Evolutionary conservation across 2,888 invertebrate genomes (phyloP), one percentile per base, ranked within the genome.

Genomic region (Orthosia incerta): DNA sequence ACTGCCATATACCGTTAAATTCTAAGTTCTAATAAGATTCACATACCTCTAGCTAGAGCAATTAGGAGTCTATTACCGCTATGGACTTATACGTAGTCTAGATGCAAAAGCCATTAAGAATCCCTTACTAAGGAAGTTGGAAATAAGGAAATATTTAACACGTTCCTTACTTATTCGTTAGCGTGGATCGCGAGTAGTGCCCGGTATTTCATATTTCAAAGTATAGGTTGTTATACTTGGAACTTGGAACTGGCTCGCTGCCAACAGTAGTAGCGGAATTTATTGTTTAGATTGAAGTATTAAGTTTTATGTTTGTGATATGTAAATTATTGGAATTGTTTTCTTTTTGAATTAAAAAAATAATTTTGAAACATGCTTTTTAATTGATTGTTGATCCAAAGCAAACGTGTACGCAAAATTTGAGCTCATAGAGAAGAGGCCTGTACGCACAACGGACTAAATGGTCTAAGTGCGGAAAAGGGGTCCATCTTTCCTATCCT

Each of bases 191-290:
- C 15, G 31, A 56, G 26, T 31, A 72, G 15, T 39, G 16, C 16
- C 4, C 46, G 20, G 31, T 64, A 39, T 64, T 79, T 81, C 81
- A 71, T 71, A 68, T 76, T 81, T 67, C 51, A 67, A 50, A 57
- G 64, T 23, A 23, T 71, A 76, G 77, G 67, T 71, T 61, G 61
- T 78, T 74, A 59, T 71, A n/a, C n/a, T n/a, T n/a, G n/a, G n/a
- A 61, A 61, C 74, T 63, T 39, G 18, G 16, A 26, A 16, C 39
- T 79, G 83, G 74, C 71, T 39, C 23, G 12, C 39, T 16, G 70
- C 68, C 79, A 72, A 65, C 57, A 56, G 67, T 69, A 57, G 66
- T 56, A 68, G 46, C 39, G 12, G 64, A 57, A 81, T 83, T 85
- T 79, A 85, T 79, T 69, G 67, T 67, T 69, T 73, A 63, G 31